Evolutionary conservation across 2,113 vertebrate species (phyloP).

Genomic region (Malurus melanocephalus): DNA sequence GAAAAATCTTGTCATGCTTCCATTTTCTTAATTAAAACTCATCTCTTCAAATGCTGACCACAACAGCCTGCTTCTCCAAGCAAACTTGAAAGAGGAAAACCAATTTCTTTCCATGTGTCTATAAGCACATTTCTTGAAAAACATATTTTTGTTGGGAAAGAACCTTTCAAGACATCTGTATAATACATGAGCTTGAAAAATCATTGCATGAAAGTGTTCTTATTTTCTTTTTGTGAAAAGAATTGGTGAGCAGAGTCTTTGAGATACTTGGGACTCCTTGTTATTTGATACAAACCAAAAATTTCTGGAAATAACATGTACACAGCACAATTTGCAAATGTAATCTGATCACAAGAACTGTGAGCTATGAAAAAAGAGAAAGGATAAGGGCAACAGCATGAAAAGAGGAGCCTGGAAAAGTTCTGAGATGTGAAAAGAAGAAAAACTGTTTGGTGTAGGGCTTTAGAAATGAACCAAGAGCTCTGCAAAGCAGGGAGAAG

Average conservation of each 20-base stretch:
- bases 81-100: not conserved
- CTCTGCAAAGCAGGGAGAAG: not conserved
- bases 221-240: not conserved
- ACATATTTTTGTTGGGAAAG: not conserved
- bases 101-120: not conserved
- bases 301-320: not conserved
- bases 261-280: not conserved
- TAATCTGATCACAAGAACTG: not conserved
- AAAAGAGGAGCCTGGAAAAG: not conserved
- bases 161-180: not conserved
- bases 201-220: not conserved
- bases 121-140: not conserved
- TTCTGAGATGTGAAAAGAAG: not conserved
- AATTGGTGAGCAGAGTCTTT: not conserved
- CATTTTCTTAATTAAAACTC: not conserved
- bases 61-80: not conserved
- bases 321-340: not conserved
- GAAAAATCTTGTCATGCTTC: not conserved
- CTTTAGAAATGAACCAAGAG: not conserved
- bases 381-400: not conserved
- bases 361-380: conserved; percentile 1
- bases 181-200: not conserved
- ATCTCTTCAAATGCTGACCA: not conserved
- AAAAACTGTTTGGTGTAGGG: not conserved
- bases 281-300: not conserved